Conservation (phyloP, 1,140 invertebrate species). For the Drosophila pruinosa region DNA sequence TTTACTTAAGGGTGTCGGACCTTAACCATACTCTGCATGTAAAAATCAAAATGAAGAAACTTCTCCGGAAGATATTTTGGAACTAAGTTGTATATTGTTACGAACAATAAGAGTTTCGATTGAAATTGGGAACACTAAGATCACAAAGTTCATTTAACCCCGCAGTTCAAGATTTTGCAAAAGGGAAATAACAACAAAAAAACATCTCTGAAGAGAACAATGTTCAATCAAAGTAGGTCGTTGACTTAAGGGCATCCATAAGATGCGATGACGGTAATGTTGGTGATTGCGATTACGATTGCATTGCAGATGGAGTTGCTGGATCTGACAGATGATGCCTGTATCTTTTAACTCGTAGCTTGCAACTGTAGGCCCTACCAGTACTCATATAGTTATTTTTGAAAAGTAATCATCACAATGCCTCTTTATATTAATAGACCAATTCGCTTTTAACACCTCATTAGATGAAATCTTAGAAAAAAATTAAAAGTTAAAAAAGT, state of each 20-base stretch:
- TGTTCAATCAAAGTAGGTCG: slow-evolving; percentile 60
- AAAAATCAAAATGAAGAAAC: neutral
- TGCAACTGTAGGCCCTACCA: slow-evolving; percentile 9
- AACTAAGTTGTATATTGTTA: neutral
- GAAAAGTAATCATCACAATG: slow-evolving; percentile 8
- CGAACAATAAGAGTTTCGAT: slow-evolving; percentile 6
- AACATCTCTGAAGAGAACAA: slow-evolving; percentile 53
- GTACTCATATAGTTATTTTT: slow-evolving; percentile 44
- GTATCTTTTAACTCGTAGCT: slow-evolving; percentile 2
- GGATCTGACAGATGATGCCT: slow-evolving; percentile 44
- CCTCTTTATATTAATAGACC: neutral
- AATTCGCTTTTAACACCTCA: slow-evolving; percentile 67
- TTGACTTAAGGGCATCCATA: slow-evolving; percentile 46
- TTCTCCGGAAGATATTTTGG: too few relatives aligned
- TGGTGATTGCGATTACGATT: neutral
- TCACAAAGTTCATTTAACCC: slow-evolving; percentile 48
- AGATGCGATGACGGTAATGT: too few relatives aligned
- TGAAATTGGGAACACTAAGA: slow-evolving; percentile 17
- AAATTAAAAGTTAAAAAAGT: neutral
- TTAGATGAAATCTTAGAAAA: slow-evolving; percentile 45
- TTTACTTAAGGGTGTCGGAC: neutral
- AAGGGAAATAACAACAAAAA: slow-evolving; percentile 28
- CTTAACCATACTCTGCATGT: neutral
- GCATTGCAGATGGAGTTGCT: slow-evolving; percentile 27
- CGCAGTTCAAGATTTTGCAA: slow-evolving; percentile 48